Base-by-base conservation (phyloP, 2,113 vertebrate genomes). In the Phyllostomus discolor region DNA sequence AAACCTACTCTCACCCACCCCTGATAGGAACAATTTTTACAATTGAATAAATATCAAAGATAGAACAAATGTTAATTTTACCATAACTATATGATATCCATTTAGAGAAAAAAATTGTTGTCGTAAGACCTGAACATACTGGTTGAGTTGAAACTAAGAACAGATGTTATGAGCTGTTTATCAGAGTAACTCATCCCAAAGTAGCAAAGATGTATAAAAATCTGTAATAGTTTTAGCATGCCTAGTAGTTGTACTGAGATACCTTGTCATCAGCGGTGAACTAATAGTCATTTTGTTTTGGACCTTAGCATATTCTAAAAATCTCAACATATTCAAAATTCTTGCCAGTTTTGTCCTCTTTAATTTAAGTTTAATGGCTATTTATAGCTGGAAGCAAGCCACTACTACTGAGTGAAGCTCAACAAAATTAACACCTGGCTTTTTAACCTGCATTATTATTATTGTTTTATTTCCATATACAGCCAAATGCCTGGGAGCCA, bases 391-490 rank as follows among this genome's bases (percentile, higher is more conserved):
- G 87, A 95, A 92, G 87, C 80, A 90, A 95, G 70, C 59, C 38
- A 38, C 46, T 92, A 11, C 38, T 94, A 93, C 95, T 94, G 90
- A 96, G 78, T 33, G 54, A 94, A 95, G 93, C 9, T 48, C 89
- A 89, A 91, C 48, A 95, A 88, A 96, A 95, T 96, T 96, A 98
- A 96, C n/a, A 91, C 20, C 35, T 96, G 57, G n/a, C 10, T 31
- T 54, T 91, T 91, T 83, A 91, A 50, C 7, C 48, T 81, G 9
- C 26, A 64, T 72, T 72, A 79, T 67, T 81, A 9, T 48, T 35
- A 15, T 64, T 70, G 4, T 43, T 73, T 72, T 50, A 66, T 10
- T 82, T 86, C 4, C 19, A 66, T n/a, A 22, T 67, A 24, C 57
- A 72, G 33, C 8, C 4, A 90, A 91, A 19, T 79, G 16, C 16